Evolutionary conservation across 1,140 invertebrate genomes (phyloP).

Genomic region (Meloidogyne exigua): DNA sequence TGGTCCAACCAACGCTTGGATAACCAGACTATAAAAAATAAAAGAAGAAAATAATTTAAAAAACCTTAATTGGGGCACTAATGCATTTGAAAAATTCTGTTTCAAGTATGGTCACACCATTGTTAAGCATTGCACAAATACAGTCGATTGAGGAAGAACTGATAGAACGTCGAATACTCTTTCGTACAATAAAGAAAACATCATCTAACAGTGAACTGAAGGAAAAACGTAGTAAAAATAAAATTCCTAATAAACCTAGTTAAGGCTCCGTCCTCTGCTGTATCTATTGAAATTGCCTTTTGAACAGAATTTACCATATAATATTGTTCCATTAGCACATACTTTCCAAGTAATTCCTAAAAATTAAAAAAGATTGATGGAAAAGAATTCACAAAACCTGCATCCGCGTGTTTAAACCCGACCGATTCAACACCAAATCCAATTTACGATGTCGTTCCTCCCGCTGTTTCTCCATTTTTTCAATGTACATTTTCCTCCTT

Average conservation of each 20-base stretch:
- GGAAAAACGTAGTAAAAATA: neutral
- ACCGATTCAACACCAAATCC: slow-evolving; percentile 46
- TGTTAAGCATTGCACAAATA: slow-evolving; percentile 92
- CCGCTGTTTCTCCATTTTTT: slow-evolving; percentile 64
- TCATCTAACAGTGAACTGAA: slow-evolving; percentile 87
- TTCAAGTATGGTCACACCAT: slow-evolving; percentile 83
- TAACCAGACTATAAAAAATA: slow-evolving; percentile 75
- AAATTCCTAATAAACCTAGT: slow-evolving; percentile 67
- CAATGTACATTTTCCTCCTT: slow-evolving; percentile 31
- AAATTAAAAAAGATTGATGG: neutral
- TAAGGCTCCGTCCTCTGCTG: slow-evolving; percentile 71
- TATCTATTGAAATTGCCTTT: slow-evolving; percentile 87
- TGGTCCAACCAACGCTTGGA: slow-evolving; percentile 55
- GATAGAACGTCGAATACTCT: slow-evolving; percentile 84
- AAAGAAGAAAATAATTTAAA: slow-evolving; percentile 76
- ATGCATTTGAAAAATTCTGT: slow-evolving; percentile 79
- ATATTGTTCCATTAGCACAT: slow-evolving; percentile 88
- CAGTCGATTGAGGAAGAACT: slow-evolving; percentile 88
- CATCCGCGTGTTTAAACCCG: slow-evolving; percentile 45
- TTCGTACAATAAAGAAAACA: slow-evolving; percentile 93
- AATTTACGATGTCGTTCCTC: slow-evolving; percentile 71
- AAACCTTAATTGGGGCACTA: slow-evolving; percentile 74
- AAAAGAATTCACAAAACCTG: slow-evolving; percentile 24
- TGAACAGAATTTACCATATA: slow-evolving; percentile 91
- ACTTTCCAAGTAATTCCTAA: slow-evolving; percentile 84